Conservation (phyloP, 1,140 invertebrate species). For the Leptoteleia sp. region DNA sequence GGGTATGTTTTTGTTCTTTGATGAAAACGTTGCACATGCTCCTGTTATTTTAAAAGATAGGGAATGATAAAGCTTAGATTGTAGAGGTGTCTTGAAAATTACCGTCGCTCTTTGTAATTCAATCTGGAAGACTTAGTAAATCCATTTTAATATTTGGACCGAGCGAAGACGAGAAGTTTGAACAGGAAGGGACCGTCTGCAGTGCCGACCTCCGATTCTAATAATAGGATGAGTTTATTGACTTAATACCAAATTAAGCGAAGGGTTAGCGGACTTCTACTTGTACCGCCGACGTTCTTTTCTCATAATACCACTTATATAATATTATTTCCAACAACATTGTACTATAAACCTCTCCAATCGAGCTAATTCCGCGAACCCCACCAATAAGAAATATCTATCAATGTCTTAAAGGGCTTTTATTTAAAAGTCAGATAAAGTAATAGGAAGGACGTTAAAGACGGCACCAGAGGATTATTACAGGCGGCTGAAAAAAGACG, state of each 20-base stretch:
- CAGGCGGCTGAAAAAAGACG: too few species aligned
- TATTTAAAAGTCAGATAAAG: too few species aligned
- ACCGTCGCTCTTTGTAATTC: conserved; percentile 39
- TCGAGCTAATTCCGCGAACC: neutral
- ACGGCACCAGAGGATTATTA: too few species aligned
- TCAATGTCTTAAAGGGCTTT: too few species aligned
- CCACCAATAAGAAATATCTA: neutral
- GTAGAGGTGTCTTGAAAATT: conserved; percentile 2
- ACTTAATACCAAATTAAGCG: conserved; percentile 55
- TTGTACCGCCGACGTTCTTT: conserved; percentile 12
- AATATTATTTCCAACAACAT: conserved; percentile 30
- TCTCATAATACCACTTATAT: conserved; percentile 35
- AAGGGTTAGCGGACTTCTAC: conserved; percentile 38
- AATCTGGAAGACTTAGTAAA: conserved; percentile 48
- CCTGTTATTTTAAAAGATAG: too few species aligned
- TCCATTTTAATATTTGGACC: conserved; percentile 49
- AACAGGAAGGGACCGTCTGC: conserved; percentile 38
- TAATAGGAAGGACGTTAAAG: too few species aligned
- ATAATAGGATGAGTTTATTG: conserved; percentile 61
- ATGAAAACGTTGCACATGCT: too few species aligned
- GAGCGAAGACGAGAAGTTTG: conserved; percentile 18
- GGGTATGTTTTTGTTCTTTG: too few species aligned
- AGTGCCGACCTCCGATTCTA: conserved; percentile 27
- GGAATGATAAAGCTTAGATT: neutral
- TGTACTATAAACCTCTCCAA: conserved; percentile 8